phyloP scores from a whole-genome alignment of 1,140 invertebrate genomes.

The Drosophila neocordata region DNA sequence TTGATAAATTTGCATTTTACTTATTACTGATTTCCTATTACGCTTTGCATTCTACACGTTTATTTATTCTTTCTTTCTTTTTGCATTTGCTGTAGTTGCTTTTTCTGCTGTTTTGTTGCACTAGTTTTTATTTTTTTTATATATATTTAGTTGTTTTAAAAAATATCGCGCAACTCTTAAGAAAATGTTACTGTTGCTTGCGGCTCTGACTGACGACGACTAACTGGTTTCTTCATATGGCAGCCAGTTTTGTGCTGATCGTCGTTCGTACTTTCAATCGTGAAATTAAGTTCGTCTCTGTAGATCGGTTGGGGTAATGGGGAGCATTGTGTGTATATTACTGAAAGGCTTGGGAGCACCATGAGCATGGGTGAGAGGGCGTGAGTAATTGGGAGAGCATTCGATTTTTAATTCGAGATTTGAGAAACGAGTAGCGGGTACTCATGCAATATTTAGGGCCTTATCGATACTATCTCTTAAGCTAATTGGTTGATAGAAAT shows the following conservation, averaged over 20 bases:
- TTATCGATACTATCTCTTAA: not conserved
- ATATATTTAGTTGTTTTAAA: conserved; percentile 22
- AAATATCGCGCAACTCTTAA: conserved; percentile 25
- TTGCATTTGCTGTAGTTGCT: conserved; percentile 41
- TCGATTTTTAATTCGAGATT: not conserved
- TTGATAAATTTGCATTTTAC: conserved; percentile 66
- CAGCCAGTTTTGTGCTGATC: conserved; percentile 65
- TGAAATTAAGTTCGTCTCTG: not conserved
- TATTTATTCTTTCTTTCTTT: conserved; percentile 16
- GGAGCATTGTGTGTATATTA: not conserved
- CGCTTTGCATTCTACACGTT: conserved; percentile 4
- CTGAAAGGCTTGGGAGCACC: not conserved
- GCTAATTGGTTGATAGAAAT: not conserved
- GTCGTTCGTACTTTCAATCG: not conserved
- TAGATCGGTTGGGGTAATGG: not conserved
- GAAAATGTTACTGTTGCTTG: conserved; percentile 41
- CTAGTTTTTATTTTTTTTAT: conserved; percentile 32
- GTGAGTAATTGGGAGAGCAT: not conserved
- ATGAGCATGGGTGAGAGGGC: conserved; percentile 1
- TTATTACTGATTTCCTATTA: conserved; percentile 25
- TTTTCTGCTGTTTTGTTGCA: conserved; percentile 42
- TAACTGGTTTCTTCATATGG: conserved; percentile 75
- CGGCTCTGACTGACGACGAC: conserved; percentile 57
- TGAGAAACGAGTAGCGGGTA: not conserved
- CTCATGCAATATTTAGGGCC: not conserved